Base-by-base conservation (phyloP, 2,113 vertebrate genomes). In the Rhynchomys soricoides region DNA sequence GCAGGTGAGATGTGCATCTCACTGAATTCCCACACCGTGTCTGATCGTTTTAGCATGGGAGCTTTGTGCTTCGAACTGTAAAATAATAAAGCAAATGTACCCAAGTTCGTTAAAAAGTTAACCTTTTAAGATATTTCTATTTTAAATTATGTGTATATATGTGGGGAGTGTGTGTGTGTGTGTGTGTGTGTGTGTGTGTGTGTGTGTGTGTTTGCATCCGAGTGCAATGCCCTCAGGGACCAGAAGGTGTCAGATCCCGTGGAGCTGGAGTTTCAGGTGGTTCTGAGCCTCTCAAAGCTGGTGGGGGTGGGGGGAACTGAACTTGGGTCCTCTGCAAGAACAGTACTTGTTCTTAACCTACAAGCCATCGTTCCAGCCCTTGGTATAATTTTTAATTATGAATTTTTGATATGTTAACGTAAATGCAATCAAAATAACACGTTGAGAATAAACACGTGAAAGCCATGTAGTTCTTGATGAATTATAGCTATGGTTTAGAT, bases 401-500 rank as follows among this genome's bases (percentile, higher is more conserved):
- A 68, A 13, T 70, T 91, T 90, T 68, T 93, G 24, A 89, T 48
- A 88, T 45, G 31, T 59, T 89, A 81, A 82, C 40, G 68, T 82
- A 77, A 95, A 40, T 37, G 34, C 83, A 92, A 81, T 50, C 45
- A 89, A 91, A 94, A 68, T 71, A 95, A 7, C 88, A 16, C 29
- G 73, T 52, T 81, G 90, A 62, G 45, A 88, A 88, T 55, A 78
- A 90, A 62, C 68, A 92, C 45, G 94, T 87, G 31, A 45, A 73
- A 24, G 74, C 37, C 55, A 48, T 7, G 0, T 59, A 91, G 89
- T 50, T 81, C 21, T 22, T 19, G 15, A 22, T 66, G 86, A 89
- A 82, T 92, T 77, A 68, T 3, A 88, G 55, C 52, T 79, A 43
- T 81, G 57, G 93, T 79, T 94, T 89, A 96, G 59, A 91, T 66